Conservation (phyloP, 1,140 invertebrate species). For the Heliconius hermathena region DNA sequence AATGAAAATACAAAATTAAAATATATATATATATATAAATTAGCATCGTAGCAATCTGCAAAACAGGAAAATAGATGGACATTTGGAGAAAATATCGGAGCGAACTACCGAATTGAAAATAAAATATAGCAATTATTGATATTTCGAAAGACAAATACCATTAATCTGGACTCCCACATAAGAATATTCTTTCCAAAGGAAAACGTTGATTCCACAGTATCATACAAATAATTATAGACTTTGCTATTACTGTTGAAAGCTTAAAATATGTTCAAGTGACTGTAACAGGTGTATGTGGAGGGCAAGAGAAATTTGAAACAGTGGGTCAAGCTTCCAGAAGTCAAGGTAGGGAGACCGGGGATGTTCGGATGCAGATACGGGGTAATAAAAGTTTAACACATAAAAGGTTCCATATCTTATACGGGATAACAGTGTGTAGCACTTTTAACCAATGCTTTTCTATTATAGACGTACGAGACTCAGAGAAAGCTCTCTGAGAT, state of each 20-base stretch:
- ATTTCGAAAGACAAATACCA: conserved; percentile 1
- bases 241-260: background rate
- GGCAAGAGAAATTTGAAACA: background rate
- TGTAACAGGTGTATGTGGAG: background rate
- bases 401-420: background rate
- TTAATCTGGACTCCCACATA: background rate
- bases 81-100: background rate
- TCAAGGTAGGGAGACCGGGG: background rate
- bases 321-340: background rate
- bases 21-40: background rate
- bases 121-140: conserved; percentile 9
- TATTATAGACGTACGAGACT: background rate
- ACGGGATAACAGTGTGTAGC: background rate
- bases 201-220: conserved; percentile 1
- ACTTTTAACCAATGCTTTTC: background rate
- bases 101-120: conserved; percentile 6
- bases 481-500: background rate
- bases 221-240: background rate
- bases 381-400: background rate
- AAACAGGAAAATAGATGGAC: background rate
- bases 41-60: background rate
- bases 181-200: background rate
- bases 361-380: background rate
- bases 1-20: background rate
- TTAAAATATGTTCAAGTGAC: background rate